phyloP scores from a whole-genome alignment of 2,113 vertebrate species.

The Elephantulus edwardii region DNA sequence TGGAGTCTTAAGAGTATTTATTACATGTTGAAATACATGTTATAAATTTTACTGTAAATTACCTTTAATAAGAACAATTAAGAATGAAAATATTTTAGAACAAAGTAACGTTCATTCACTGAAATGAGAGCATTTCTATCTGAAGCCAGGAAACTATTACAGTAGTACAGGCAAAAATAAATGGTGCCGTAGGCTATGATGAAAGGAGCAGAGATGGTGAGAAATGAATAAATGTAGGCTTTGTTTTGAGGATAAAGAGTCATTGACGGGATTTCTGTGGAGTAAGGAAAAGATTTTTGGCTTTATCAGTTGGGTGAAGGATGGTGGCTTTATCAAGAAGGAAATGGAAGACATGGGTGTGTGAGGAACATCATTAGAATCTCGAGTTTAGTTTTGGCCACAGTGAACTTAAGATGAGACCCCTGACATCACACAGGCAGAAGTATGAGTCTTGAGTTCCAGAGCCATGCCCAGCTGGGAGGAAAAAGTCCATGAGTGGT shows the following conservation, averaged over 20 bases:
- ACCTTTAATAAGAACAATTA: not conserved
- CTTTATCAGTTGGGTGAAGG: not conserved
- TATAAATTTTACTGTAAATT: not conserved
- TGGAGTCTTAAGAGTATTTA: not conserved
- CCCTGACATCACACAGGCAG: no score
- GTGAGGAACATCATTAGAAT: not conserved
- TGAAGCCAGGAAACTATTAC: not conserved
- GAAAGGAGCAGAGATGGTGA: not conserved
- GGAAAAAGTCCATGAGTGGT: not conserved
- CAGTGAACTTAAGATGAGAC: no score
- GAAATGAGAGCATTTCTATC: not conserved
- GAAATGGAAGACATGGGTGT: not conserved
- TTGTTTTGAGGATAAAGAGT: not conserved
- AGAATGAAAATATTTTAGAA: not conserved
- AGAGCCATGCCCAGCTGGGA: not conserved
- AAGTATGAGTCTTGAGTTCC: not conserved
- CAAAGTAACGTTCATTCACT: not conserved
- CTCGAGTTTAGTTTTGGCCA: not conserved
- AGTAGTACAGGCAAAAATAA: not conserved
- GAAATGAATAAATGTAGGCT: not conserved
- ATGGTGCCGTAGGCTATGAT: not conserved
- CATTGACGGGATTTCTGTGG: not conserved
- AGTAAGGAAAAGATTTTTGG: not conserved
- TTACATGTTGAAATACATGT: not conserved
- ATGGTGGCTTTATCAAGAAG: not conserved